phyloP scores from a whole-genome alignment of 2,888 invertebrate species.

The Phyllotreta cruciferae region DNA sequence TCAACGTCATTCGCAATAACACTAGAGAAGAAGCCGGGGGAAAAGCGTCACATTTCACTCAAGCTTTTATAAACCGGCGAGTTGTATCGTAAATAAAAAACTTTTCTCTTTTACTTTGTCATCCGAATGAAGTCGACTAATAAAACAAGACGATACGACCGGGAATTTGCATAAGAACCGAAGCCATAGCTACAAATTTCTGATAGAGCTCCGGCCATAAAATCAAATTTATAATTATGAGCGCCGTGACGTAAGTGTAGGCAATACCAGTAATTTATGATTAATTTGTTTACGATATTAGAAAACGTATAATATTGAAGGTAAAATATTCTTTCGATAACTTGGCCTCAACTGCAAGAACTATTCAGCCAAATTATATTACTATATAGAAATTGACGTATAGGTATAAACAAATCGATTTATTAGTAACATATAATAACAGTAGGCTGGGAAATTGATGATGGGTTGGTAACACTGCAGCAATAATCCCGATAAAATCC shows the following conservation, averaged over 20 bases:
- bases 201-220: conserved; percentile 51
- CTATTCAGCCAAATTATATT: too few relatives aligned
- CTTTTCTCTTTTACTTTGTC: conserved; percentile 39
- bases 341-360: too few relatives aligned
- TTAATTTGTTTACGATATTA: conserved; percentile 51
- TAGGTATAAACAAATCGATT: too few relatives aligned
- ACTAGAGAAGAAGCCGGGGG: conserved; percentile 21
- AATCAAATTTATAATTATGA: conserved; percentile 54
- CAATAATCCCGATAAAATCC: neutral
- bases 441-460: too few relatives aligned
- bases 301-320: too few relatives aligned
- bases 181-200: conserved; percentile 49
- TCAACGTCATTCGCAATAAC: conserved; percentile 29
- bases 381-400: too few relatives aligned
- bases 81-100: conserved; percentile 43
- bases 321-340: too few relatives aligned
- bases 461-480: neutral
- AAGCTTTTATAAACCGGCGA: conserved; percentile 28
- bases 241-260: conserved; percentile 51
- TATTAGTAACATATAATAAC: too few relatives aligned
- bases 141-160: conserved; percentile 47
- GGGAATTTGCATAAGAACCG: conserved; percentile 48
- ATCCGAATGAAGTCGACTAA: conserved; percentile 42
- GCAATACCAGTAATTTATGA: conserved; percentile 51
- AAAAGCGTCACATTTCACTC: conserved; percentile 29